A percentile compares a stretch with the other conserved stretches of the same genome.
Conservation (phyloP, 2,113 vertebrate species). For the Labeo rohita region DNA sequence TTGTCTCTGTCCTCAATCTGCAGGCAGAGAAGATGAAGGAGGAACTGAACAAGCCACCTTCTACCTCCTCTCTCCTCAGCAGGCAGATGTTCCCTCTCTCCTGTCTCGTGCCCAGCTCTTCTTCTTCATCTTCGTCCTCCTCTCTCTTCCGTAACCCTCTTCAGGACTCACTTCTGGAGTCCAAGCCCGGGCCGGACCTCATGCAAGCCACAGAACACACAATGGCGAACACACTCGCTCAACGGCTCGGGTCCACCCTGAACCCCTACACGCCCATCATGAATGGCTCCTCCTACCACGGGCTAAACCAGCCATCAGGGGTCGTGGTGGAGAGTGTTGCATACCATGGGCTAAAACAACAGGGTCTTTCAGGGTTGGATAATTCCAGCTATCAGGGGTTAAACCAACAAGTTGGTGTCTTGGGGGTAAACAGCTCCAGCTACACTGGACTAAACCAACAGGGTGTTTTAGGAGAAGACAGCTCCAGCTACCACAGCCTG, state of each 20-base stretch:
- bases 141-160: constrained; percentile 76
- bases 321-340: constrained; percentile 70
- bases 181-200: constrained; percentile 64
- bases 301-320: constrained; percentile 60
- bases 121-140: constrained; percentile 78
- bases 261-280: constrained; percentile 73
- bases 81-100: constrained; percentile 86
- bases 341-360: constrained; percentile 71
- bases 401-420: constrained; percentile 64
- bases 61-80: constrained; percentile 83
- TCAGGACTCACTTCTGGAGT: constrained; percentile 75
- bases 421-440: constrained; percentile 65
- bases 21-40: constrained; percentile 91
- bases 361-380: constrained; percentile 59
- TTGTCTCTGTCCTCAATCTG: not conserved
- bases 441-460: constrained; percentile 73
- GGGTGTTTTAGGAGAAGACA: constrained; percentile 68
- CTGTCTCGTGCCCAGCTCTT: constrained; percentile 80
- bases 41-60: constrained; percentile 82
- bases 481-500: constrained; percentile 64
- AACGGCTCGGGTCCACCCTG: constrained; percentile 73
- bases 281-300: constrained; percentile 76
- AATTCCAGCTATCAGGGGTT: constrained; percentile 68
- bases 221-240: constrained; percentile 64
- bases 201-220: constrained; percentile 73